Conservation (phyloP, 2,113 vertebrate species). For the Sturnus vulgaris region DNA sequence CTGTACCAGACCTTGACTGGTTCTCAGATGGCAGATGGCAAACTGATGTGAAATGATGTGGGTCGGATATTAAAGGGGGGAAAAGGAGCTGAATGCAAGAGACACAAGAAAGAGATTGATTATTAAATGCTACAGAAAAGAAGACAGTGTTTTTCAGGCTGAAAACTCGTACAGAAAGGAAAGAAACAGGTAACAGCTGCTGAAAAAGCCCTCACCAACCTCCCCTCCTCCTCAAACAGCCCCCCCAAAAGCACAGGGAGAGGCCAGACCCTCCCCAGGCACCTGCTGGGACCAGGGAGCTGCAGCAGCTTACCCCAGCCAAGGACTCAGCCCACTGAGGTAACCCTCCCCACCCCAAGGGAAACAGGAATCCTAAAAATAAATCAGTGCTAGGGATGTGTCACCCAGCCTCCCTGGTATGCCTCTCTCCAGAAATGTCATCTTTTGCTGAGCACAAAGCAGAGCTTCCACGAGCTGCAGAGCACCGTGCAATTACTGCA, state of each 20-base stretch:
- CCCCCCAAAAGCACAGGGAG: background rate
- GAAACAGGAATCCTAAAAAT: constrained; percentile 14
- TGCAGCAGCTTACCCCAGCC: background rate
- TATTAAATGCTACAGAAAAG: constrained; percentile 63
- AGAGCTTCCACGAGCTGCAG: constrained; percentile 36
- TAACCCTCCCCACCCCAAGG: background rate
- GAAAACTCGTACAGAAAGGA: constrained; percentile 41
- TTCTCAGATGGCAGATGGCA: constrained; percentile 75
- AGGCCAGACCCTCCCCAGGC: background rate
- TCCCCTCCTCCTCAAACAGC: background rate
- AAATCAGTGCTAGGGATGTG: constrained; percentile 35
- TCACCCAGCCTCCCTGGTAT: constrained; percentile 12
- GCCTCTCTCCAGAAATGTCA: constrained; percentile 43
- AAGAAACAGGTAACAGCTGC: constrained; percentile 11
- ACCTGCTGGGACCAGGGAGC: background rate
- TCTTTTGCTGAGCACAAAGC: constrained; percentile 24
- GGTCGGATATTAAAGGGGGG: constrained; percentile 68
- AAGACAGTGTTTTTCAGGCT: constrained; percentile 26
- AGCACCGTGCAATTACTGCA: constrained; percentile 41
- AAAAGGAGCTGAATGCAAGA: constrained; percentile 75
- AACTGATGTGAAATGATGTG: constrained; percentile 76
- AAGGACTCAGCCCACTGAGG: background rate
- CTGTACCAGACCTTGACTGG: constrained; percentile 74
- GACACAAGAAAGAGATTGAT: constrained; percentile 72
- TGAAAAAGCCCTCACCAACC: background rate